Base-by-base conservation (phyloP, 1,140 invertebrate species). In the Bombus impatiens region DNA sequence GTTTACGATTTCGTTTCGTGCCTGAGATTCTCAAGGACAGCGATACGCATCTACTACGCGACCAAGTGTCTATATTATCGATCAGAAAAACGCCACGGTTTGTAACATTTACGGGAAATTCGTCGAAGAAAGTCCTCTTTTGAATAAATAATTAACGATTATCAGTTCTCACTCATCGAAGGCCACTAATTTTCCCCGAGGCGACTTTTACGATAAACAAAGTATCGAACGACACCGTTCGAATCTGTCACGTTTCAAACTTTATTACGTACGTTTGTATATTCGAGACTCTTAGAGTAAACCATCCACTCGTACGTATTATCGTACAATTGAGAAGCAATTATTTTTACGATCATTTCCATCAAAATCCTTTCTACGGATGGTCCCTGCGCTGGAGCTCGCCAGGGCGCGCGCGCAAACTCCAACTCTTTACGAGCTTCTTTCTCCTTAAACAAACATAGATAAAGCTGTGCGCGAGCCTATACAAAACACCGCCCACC, bases 331-430 rank as follows among this genome's bases (percentile, higher is more conserved):
- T 37, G 40, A 71, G 47, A 47, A 68, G 40, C 77, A 47, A 62
- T 80, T 9, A 47, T 47, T 74, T 85, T 85, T 85, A 85, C 77
- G 83, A 85, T 80, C 68, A 65, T 80, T 80, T 72, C 76, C 67
- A 71, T 62, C 57, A 57, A 70, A 68, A 25, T 12, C 0, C 65
- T 78, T 78, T 84, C 44, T 28, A 70, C 37, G 53, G 47, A 53
- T 53, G 47, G 18, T 18, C 47, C 28, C 13, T 15, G 15, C 1
- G 10, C n/a, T n/a, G 2, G 18, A 53, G 18, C 28, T 28, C 2
- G 12, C 15, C 3, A 9, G 40, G 25, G 18, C 67, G 32, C 67
- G 35, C 13, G 28, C 47, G 37, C 32, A 32, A 53, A 40, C 59
- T 12, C 44, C 10, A 10, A 18, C n/a, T 72, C 32, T 80, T 85